These are phyloP conservation scores for Lepus townsendii DNA, from an alignment of 2,797 vertebrate genomes.

Conservation along the genomic window DNA sequence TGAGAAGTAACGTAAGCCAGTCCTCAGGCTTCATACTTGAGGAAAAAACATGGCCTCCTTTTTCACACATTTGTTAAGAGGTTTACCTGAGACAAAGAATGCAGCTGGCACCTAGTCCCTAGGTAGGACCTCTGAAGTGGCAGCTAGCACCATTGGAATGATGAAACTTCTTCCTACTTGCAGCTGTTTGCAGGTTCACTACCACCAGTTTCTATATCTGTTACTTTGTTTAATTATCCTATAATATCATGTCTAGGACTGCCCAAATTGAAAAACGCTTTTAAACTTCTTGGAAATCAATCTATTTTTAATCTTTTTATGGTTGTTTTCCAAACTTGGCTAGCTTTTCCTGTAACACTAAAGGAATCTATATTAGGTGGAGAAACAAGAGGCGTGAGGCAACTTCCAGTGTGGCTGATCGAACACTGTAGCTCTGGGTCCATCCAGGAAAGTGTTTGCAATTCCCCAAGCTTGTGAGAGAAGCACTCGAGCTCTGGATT, in stretches of 20 bases:
- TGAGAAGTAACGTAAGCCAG: not conserved
- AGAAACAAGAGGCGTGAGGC: not conserved
- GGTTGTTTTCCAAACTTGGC: not conserved
- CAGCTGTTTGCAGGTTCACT: not conserved
- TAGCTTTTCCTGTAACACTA: not conserved
- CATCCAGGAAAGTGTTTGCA: not conserved
- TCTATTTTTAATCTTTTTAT: not conserved
- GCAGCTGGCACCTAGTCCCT: not conserved
- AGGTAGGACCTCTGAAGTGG: not conserved
- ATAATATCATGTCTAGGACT: not conserved
- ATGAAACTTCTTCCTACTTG: not conserved
- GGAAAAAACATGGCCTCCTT: not conserved
- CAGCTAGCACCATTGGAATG: not conserved
- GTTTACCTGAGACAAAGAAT: not conserved
- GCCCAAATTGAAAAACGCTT: conserved; percentile 16
- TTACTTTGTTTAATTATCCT: conserved; percentile 1
- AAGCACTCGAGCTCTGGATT: not conserved
- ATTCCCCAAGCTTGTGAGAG: not conserved
- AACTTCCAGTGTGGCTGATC: not conserved
- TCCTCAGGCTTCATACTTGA: not conserved
- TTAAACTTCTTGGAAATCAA: not conserved
- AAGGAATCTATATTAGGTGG: not conserved
- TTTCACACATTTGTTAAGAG: not conserved
- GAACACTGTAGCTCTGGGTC: not conserved
- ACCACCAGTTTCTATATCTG: not conserved